Conservation (phyloP, 1,140 invertebrate species). For the Nasonia vitripennis region DNA sequence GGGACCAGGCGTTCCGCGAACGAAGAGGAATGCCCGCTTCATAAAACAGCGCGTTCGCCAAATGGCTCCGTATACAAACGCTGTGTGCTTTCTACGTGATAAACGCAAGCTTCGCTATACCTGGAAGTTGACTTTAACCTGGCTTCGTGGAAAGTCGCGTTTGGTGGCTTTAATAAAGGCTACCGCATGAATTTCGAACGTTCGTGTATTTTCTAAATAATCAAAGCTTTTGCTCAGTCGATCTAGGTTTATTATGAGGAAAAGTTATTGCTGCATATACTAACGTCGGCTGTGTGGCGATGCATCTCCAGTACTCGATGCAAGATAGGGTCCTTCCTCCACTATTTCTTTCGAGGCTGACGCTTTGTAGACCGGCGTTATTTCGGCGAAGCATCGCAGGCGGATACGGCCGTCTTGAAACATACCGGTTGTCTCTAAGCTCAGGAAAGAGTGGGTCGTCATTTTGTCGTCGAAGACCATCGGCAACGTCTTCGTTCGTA, state of each 20-base stretch:
- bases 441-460: slow-evolving; percentile 63
- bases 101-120: neutral
- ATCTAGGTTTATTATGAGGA: neutral
- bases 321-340: slow-evolving; percentile 68
- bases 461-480: slow-evolving; percentile 54
- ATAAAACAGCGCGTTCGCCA: slow-evolving; percentile 24
- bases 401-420: slow-evolving; percentile 63
- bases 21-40: slow-evolving; percentile 43
- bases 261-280: slow-evolving; percentile 52
- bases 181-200: too few species aligned
- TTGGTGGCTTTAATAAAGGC: neutral
- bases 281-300: slow-evolving; percentile 69
- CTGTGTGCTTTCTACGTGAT: neutral
- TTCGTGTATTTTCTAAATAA: too few species aligned
- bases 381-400: slow-evolving; percentile 68
- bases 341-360: slow-evolving; percentile 64
- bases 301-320: slow-evolving; percentile 71
- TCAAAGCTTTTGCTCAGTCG: too few species aligned
- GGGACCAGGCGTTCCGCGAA: neutral
- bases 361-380: slow-evolving; percentile 66
- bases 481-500: slow-evolving; percentile 8
- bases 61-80: slow-evolving; percentile 14
- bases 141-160: neutral
- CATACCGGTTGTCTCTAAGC: slow-evolving; percentile 64
- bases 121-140: neutral